Base-by-base conservation (phyloP, 1,140 invertebrate species). In the Trachymyrmex cornetzi region DNA sequence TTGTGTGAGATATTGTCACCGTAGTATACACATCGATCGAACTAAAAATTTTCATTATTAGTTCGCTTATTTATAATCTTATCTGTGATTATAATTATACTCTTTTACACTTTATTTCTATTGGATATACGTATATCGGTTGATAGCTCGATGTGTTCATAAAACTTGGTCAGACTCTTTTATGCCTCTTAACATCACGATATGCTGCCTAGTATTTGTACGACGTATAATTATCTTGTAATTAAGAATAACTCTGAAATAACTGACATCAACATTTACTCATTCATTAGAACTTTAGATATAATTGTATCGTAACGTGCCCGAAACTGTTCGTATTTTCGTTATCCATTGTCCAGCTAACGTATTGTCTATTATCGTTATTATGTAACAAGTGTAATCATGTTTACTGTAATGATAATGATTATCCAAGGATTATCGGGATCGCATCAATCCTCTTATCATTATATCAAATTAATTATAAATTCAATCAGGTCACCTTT, bases 121-220 rank as follows among this genome's bases (percentile, higher is more conserved):
- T 82, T 64, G 27, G 24, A 22, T 71, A 59, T 71, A 14, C 69
- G 44, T 53, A 50, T 48, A 30, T 67, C 63, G 63, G 30, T 74
- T 2, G 30, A 12, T 59, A 38, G 55, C 67, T 74, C 80, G 80
- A 84, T 84, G 80, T 74, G 38, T 64, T 84, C 38, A 63, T 74
- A 75, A 84, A 84, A 84, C 74, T 84, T 84, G 80, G 80, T 84
- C 80, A 63, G 69, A 48, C 27, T 50, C 53, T 24, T 74, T 82
- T 48, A 55, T 72, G n/a, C 12, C 19, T 84, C 55, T 59, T 74
- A 75, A 84, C 67, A 74, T 75, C 80, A 75, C 80, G 80, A 84
- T 84, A 84, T 84, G 80, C 80, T 84, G 69, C 55, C 69, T 59
- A 72, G 14, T 53, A 84, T 84, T 84, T 84, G 80, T 84, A 84